A percentile compares a stretch with the other conserved stretches of the same genome.
Evolutionary conservation across 2,888 invertebrate species (phyloP).

Genomic region (Escarpia spicata): DNA sequence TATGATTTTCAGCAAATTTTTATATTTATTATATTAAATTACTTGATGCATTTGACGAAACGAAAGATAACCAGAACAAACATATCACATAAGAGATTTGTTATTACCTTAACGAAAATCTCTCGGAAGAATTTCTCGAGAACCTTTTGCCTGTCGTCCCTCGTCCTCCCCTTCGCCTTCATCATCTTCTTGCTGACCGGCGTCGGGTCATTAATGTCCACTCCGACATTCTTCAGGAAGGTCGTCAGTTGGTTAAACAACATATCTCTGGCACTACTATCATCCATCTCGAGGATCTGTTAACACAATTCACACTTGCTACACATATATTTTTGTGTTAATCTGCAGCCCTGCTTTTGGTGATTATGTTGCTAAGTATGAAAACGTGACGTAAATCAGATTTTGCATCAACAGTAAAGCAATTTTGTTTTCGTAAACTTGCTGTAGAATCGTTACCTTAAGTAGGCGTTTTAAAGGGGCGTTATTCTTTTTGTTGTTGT

Average conservation of each 20-base stretch:
- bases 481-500: too few species aligned
- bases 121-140: conserved; percentile 71
- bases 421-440: background rate
- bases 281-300: conserved; percentile 68
- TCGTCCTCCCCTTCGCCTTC: conserved; percentile 66
- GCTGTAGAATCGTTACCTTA: too few species aligned
- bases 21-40: too few species aligned
- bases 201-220: conserved; percentile 36
- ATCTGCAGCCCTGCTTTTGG: background rate
- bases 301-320: conserved; percentile 31
- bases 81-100: background rate
- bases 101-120: conserved; percentile 68
- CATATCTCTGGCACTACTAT: conserved; percentile 61
- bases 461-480: background rate
- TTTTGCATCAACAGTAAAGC: too few species aligned
- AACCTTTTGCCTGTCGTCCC: conserved; percentile 67
- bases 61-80: background rate
- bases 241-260: conserved; percentile 65
- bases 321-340: background rate
- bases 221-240: conserved; percentile 57
- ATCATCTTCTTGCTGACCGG: conserved; percentile 44
- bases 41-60: background rate
- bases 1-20: too few species aligned
- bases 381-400: too few species aligned
- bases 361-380: background rate